These are phyloP conservation scores for Ornithoptera alexandrae DNA, from an alignment of 2,888 invertebrate genomes.

Conservation along the genomic window DNA sequence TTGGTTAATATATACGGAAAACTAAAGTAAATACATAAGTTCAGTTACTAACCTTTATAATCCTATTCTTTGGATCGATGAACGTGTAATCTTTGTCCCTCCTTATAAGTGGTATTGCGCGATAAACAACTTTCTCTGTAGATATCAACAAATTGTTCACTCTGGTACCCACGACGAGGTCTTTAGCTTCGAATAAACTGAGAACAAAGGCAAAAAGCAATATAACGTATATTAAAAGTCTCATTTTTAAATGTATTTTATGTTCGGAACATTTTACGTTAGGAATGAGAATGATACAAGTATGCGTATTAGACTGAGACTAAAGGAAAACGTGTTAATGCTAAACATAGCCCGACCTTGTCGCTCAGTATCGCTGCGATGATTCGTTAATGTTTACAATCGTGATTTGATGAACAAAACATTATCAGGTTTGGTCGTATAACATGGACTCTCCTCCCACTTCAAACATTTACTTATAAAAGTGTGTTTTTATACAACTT, in stretches of 20 bases:
- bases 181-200: slow-evolving; percentile 53
- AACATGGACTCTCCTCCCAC: background rate
- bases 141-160: slow-evolving; percentile 65
- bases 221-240: slow-evolving; percentile 45
- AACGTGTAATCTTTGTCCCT: slow-evolving; percentile 67
- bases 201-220: slow-evolving; percentile 51
- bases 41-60: slow-evolving; percentile 57
- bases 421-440: background rate
- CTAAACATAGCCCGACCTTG: slow-evolving; percentile 30
- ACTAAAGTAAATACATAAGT: slow-evolving; percentile 5
- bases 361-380: slow-evolving; percentile 21
- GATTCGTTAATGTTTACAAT: slow-evolving; percentile 25
- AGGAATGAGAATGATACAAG: slow-evolving; percentile 41
- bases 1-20: background rate
- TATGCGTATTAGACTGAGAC: slow-evolving; percentile 21
- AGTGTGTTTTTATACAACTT: too few species aligned
- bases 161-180: slow-evolving; percentile 60
- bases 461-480: background rate
- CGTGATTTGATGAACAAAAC: slow-evolving; percentile 7
- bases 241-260: slow-evolving; percentile 45
- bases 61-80: slow-evolving; percentile 58
- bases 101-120: slow-evolving; percentile 52
- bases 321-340: slow-evolving; percentile 28
- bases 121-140: slow-evolving; percentile 59
- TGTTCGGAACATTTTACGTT: slow-evolving; percentile 40